Percentiles rank a stretch among this genome's conserved stretches.
Evolutionary conservation across 2,797 vertebrate species (phyloP).

Genomic region (Smutsia temminckii): DNA sequence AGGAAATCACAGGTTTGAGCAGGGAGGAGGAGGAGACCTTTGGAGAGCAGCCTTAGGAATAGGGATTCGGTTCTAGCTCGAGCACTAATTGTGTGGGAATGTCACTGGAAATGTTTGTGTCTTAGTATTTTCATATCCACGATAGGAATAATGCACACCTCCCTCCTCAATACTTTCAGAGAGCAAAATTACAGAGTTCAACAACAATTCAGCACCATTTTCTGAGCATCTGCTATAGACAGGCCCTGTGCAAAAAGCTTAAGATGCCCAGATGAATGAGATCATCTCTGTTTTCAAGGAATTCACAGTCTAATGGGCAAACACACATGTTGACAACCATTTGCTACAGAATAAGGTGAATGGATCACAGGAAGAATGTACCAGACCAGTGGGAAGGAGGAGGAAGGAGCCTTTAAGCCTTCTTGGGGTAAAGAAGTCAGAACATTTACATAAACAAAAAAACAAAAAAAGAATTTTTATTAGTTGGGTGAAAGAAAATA

Average conservation of each 20-base stretch:
- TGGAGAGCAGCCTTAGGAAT: not conserved
- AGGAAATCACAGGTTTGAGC: not conserved
- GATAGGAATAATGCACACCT: not conserved
- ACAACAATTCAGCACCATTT: not conserved
- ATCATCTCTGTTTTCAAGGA: not conserved
- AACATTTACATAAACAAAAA: not conserved
- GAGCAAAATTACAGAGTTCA: not conserved
- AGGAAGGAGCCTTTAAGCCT: not conserved
- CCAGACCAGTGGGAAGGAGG: not conserved
- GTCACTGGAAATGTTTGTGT: not conserved
- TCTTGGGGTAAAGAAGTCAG: not conserved
- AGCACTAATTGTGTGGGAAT: accelerated
- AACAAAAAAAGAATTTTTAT: not conserved
- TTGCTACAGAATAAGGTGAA: not conserved
- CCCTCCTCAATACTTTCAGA: not conserved
- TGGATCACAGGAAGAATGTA: not conserved
- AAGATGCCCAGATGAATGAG: not conserved
- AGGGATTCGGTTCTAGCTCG: not conserved
- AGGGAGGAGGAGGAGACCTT: not conserved
- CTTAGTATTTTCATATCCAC: not conserved
- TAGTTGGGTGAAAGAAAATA: not conserved
- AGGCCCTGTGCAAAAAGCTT: not conserved
- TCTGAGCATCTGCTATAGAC: not conserved
- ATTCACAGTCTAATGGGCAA: not conserved
- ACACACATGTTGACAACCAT: not conserved